Evolutionary conservation across 2,797 vertebrate genomes (phyloP).

Genomic region (Catharus ustulatus): DNA sequence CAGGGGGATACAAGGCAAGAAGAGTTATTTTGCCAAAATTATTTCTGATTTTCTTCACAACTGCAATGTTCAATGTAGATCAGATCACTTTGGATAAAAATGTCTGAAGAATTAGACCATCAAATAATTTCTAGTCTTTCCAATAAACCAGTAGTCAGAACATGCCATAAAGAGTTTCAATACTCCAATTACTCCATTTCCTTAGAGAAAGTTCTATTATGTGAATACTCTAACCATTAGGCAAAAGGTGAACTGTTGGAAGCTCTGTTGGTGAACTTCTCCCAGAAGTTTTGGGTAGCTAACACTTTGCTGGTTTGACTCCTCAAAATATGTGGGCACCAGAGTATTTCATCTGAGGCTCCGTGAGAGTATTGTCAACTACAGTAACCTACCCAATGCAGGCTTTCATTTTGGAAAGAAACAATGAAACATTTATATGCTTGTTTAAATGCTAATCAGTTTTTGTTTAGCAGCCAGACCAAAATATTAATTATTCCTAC

Average conservation of each 20-base stretch:
- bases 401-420: conserved; percentile 4
- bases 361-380: neutral
- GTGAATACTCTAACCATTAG: neutral
- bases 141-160: neutral
- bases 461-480: conserved; percentile 52
- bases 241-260: neutral
- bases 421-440: conserved; percentile 47
- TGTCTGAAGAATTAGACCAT: neutral
- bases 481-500: conserved; percentile 65
- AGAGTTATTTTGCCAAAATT: neutral
- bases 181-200: neutral
- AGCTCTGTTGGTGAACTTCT: neutral
- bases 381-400: neutral
- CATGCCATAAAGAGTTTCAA: neutral
- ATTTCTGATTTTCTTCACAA: neutral
- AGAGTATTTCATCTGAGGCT: neutral
- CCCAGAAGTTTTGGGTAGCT: neutral
- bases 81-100: neutral
- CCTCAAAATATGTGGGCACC: neutral
- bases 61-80: neutral
- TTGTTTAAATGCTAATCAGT: conserved; percentile 62
- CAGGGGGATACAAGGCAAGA: neutral
- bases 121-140: neutral
- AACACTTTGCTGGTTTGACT: neutral
- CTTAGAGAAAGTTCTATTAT: neutral